Conservation (phyloP, 2,888 invertebrate genomes). For the Habrosyne pyritoides region DNA sequence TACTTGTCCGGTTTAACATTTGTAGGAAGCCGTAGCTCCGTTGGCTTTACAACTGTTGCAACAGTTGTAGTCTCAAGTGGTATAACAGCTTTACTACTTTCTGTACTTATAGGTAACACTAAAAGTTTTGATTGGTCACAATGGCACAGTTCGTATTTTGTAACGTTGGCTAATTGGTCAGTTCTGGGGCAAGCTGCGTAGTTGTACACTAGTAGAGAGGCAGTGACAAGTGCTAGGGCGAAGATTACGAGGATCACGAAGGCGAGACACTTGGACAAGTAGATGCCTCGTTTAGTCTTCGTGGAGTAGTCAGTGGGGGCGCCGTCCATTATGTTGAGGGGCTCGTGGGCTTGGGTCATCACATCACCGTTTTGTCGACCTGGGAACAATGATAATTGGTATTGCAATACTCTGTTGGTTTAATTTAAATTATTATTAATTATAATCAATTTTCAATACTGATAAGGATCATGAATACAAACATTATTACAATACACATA, state of each 20-base stretch:
- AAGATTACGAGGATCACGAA: slow-evolving; percentile 86
- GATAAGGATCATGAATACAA: too few relatives aligned
- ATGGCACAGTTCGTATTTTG: slow-evolving; percentile 71
- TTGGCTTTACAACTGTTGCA: slow-evolving; percentile 34
- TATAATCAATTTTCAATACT: too few relatives aligned
- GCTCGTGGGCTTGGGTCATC: slow-evolving; percentile 78
- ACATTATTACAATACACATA: too few relatives aligned
- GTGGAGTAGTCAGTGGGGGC: slow-evolving; percentile 86
- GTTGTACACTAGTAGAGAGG: slow-evolving; percentile 90
- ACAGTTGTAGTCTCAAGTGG: slow-evolving; percentile 60
- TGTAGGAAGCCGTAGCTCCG: slow-evolving; percentile 87
- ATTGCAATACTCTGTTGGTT: slow-evolving; percentile 21
- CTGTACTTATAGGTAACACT: slow-evolving; percentile 70
- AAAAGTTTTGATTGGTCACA: slow-evolving; percentile 71
- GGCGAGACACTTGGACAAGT: slow-evolving; percentile 86
- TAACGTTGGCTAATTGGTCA: slow-evolving; percentile 70
- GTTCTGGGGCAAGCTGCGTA: slow-evolving; percentile 86
- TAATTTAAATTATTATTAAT: too few relatives aligned
- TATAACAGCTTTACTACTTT: slow-evolving; percentile 63
- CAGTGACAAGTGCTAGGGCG: slow-evolving; percentile 85
- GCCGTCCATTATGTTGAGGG: slow-evolving; percentile 84
- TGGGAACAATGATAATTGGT: slow-evolving; percentile 39
- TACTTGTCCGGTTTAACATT: slow-evolving; percentile 88
- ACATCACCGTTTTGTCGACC: slow-evolving; percentile 75
- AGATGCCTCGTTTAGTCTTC: slow-evolving; percentile 84